Conservation (phyloP, 2,888 invertebrate species). For the Rhyacophila evoluta region DNA sequence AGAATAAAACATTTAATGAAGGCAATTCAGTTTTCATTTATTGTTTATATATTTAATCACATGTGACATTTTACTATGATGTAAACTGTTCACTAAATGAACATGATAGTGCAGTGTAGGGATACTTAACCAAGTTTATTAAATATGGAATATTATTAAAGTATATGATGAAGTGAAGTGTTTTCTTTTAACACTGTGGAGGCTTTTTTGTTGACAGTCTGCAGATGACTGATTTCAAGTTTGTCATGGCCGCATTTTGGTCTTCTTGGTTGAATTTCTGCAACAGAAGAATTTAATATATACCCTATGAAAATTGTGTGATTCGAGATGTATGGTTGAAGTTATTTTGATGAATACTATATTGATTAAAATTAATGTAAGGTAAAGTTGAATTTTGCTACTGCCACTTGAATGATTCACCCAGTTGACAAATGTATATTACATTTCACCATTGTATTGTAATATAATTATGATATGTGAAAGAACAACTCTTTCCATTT, state of each 20-base stretch:
- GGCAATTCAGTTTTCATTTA: conserved; percentile 11
- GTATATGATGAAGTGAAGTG: background rate
- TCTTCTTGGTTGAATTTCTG: conserved; percentile 71
- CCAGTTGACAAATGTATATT: too few species aligned
- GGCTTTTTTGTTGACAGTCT: conserved; percentile 62
- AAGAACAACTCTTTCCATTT: too few species aligned
- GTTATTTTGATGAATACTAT: too few species aligned
- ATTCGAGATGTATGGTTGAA: too few species aligned
- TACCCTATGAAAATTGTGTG: too few species aligned
- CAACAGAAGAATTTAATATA: conserved; percentile 55
- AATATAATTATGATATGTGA: too few species aligned
- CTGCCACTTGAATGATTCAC: too few species aligned
- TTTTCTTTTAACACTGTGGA: background rate
- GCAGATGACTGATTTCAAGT: conserved; percentile 73
- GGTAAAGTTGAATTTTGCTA: too few species aligned
- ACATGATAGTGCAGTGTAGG: background rate
- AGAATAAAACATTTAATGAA: background rate
- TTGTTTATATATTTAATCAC: background rate
- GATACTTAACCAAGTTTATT: background rate
- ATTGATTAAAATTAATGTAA: too few species aligned
- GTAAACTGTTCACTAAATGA: background rate
- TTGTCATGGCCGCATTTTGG: conserved; percentile 69
- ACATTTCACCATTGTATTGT: too few species aligned
- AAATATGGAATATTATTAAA: background rate
- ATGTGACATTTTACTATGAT: background rate